phyloP scores from a whole-genome alignment of 64 coral and sea anemone genomes.

The Exaiptasia diaphana region DNA sequence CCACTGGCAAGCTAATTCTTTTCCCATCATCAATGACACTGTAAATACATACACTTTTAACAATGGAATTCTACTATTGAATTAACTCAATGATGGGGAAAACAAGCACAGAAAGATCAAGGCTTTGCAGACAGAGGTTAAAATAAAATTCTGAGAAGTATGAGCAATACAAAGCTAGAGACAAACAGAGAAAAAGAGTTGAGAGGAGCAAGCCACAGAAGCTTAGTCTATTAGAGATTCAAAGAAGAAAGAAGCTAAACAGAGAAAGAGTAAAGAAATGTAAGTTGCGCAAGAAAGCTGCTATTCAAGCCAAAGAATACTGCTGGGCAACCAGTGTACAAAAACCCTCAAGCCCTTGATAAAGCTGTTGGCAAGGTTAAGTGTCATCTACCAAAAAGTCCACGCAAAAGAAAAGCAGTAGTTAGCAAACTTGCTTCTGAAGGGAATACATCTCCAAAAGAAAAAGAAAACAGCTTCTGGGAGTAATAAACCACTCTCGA shows the following conservation, averaged over 20 bases:
- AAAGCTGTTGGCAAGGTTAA: conserved; percentile 34
- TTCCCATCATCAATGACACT: too few species aligned
- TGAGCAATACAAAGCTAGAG: conserved; percentile 38
- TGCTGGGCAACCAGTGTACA: neutral
- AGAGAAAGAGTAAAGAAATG: conserved; percentile 18
- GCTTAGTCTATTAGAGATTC: neutral
- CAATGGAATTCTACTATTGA: neutral
- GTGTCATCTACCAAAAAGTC: conserved; percentile 10
- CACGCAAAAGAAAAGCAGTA: conserved; percentile 53
- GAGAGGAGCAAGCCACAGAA: conserved; percentile 1
- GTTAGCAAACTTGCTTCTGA: conserved; percentile 31
- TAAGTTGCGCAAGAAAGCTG: neutral
- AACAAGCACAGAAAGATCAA: conserved; percentile 34
- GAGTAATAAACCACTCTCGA: neutral
- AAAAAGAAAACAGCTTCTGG: neutral
- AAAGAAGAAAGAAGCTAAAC: neutral
- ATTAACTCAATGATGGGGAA: conserved; percentile 15
- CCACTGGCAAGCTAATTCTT: neutral
- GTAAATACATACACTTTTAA: neutral
- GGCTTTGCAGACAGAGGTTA: conserved; percentile 7
- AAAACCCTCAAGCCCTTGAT: conserved; percentile 7
- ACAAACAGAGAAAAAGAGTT: conserved; percentile 34
- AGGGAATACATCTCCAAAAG: neutral
- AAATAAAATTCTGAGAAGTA: conserved; percentile 54
- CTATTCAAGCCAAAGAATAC: neutral